Evolutionary conservation across 1,140 invertebrate genomes (phyloP).

Genomic region (Ooceraea biroi): DNA sequence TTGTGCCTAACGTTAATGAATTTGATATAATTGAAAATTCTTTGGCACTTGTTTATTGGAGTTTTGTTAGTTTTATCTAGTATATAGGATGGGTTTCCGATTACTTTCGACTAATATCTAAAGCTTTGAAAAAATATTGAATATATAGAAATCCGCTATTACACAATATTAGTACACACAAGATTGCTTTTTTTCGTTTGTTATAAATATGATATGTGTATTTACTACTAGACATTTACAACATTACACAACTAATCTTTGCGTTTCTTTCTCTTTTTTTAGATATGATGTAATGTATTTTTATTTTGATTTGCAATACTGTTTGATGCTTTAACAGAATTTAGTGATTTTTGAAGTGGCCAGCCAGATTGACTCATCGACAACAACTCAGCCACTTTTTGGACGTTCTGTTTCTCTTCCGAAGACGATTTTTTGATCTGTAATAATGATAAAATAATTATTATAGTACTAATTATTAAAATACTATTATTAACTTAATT

Average conservation of each 20-base stretch:
- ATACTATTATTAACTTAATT: neutral
- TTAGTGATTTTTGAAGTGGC: conserved; percentile 21
- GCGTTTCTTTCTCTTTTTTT: neutral
- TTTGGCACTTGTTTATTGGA: too few relatives aligned
- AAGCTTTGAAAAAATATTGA: too few relatives aligned
- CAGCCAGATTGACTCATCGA: conserved; percentile 57
- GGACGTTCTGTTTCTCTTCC: conserved; percentile 75
- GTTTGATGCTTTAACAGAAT: conserved; percentile 3
- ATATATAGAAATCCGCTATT: too few relatives aligned
- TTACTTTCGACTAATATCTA: too few relatives aligned
- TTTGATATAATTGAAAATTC: too few relatives aligned
- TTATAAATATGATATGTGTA: neutral
- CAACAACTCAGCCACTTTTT: conserved; percentile 78
- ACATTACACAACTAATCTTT: conserved; percentile 17
- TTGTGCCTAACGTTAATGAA: too few relatives aligned
- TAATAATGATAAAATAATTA: neutral
- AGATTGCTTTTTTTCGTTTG: neutral
- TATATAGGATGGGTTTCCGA: too few relatives aligned
- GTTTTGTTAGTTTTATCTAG: too few relatives aligned
- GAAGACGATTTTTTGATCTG: conserved; percentile 77
- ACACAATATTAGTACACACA: too few relatives aligned
- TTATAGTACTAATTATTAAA: too few relatives aligned
- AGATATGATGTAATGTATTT: conserved; percentile 7
- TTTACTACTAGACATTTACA: conserved; percentile 46
- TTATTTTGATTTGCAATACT: conserved; percentile 8